A percentile compares a stretch with the other conserved stretches of the same genome.
Conservation (phyloP, 2,113 vertebrate genomes). For the Micromys minutus region DNA sequence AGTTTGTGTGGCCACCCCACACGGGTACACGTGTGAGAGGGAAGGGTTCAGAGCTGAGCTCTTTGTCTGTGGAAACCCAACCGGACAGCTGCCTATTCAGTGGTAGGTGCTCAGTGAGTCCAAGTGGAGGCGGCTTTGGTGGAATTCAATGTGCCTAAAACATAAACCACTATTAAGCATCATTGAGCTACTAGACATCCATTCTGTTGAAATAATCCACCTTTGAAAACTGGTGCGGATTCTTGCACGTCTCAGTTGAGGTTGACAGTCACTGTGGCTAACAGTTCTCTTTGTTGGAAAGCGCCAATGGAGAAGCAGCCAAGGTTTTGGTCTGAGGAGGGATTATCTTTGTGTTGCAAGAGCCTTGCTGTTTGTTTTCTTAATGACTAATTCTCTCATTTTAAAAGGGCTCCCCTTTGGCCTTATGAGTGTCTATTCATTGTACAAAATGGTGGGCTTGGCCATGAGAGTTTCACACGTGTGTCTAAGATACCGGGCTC, state of each 20-base stretch:
- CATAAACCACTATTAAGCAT: neutral
- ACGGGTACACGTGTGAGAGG: fast-evolving
- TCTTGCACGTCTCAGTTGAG: neutral
- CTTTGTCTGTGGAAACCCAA: neutral
- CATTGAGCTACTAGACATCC: neutral
- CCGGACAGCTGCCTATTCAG: fast-evolving
- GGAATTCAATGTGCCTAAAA: neutral
- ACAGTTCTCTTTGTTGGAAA: neutral
- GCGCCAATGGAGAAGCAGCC: neutral
- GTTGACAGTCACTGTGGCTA: neutral
- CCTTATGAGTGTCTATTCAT: neutral
- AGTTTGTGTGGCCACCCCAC: no score
- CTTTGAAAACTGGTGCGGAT: neutral
- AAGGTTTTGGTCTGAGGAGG: no score
- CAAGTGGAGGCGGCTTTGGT: neutral
- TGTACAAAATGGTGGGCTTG: neutral
- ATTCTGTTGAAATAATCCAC: neutral
- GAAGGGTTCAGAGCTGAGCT: neutral
- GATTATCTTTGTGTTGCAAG: neutral
- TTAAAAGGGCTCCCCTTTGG: neutral
- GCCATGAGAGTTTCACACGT: no score
- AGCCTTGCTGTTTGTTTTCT: neutral
- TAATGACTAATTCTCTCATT: neutral
- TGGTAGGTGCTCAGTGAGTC: fast-evolving
- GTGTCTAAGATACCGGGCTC: no score